Percentiles rank a stretch among this genome's conserved stretches.
phyloP scores from a whole-genome alignment of 2,797 vertebrate genomes.

The Pseudocheirus occidentalis region DNA sequence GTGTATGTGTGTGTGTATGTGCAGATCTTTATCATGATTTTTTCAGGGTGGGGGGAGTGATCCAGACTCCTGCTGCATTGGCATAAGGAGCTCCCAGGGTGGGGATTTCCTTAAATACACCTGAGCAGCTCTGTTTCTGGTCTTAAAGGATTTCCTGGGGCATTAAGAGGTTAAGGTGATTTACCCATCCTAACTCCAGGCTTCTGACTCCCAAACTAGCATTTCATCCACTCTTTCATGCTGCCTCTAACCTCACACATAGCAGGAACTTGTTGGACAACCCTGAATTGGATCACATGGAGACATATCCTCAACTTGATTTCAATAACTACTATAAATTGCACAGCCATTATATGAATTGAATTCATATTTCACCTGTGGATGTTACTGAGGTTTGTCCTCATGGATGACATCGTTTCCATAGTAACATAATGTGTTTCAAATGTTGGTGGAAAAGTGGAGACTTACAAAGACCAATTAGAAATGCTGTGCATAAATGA shows the following conservation, averaged over 20 bases:
- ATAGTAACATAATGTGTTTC: constrained; percentile 60
- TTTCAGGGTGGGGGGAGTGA: neutral
- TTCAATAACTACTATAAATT: constrained; percentile 59
- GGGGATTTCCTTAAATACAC: neutral
- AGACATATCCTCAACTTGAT: neutral
- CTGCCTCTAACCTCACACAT: neutral
- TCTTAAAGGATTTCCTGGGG: neutral
- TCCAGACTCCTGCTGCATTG: neutral
- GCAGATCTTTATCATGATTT: neutral
- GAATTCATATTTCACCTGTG: constrained; percentile 63
- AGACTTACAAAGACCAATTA: constrained; percentile 65
- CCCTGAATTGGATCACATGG: neutral
- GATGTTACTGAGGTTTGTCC: constrained; percentile 50
- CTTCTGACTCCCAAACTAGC: neutral
- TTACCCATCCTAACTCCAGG: neutral
- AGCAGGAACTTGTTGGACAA: neutral
- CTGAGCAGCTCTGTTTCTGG: neutral
- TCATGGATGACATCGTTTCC: constrained; percentile 52
- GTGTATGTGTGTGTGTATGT: neutral
- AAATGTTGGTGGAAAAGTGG: constrained; percentile 47
- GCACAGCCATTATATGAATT: constrained; percentile 56
- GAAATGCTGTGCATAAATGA: constrained; percentile 57
- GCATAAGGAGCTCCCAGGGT: neutral
- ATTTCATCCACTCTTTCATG: neutral
- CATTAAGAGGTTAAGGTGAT: neutral